Base-by-base conservation (phyloP, 2,797 vertebrate species). In the Gymnothorax reevesii region DNA sequence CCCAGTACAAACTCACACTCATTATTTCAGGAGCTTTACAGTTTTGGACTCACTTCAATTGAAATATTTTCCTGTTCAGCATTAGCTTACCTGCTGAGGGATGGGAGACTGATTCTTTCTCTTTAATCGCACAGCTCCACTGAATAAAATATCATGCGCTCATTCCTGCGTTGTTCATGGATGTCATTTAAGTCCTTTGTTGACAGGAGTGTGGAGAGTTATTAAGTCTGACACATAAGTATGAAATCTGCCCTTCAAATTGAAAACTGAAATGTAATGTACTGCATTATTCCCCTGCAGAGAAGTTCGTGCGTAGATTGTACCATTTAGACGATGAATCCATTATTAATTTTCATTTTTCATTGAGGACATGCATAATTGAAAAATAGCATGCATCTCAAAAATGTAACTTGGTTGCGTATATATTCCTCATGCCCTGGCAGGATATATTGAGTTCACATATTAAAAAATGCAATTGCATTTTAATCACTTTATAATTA, bases 261-360 rank as follows among this genome's bases (percentile, higher is more conserved):
- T 88, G 84, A 84, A 86, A 85, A 86, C 83, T 82, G 54, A 89
- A 89, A 90, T 89, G 73, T 73, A 60, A 83, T 85, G 33, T 2
- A 42, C 33, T 42, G 33, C 55, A 20, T 10, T 88, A 62, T 86
- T 88, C 77, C 85, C 87, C 80, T 55, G 64, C 66, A 55, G 79
- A 64, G 33, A 82, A 87, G 64, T 54, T 64, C 49, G 49, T 27
- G 25, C 69, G 59, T 77, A 7, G 49, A 86, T 25, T 20, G 66
- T 83, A 84, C 79, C 52, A 84, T 85, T 82, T 79, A 57, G 85
- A 49, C 52, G 33, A 52, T 88, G 83, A 25, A 73, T 42, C 8
- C 27, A 75, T 49, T 22, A 79, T 85, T 85, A 59, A 85, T 85
- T 71, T 75, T 22, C 12, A 75, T 59, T n/a, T 85, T 85, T 85